These are phyloP conservation scores for Goniozus legneri DNA, from an alignment of 1,140 invertebrate species.

Conservation along the genomic window DNA sequence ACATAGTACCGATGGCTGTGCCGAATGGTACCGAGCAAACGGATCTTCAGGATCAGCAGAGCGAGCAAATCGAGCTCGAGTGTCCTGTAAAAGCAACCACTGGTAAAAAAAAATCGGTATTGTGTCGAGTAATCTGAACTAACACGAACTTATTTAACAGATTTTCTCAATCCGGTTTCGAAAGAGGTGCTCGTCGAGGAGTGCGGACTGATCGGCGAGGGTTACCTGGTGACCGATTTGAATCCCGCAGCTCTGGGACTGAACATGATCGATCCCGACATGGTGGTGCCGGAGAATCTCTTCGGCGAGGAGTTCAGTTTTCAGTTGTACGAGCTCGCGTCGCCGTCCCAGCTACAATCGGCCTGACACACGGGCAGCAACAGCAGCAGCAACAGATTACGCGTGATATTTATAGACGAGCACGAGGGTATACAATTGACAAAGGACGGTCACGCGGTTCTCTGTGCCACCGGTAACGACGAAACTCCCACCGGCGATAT, in stretches of 20 bases:
- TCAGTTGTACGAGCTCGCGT: slow-evolving; percentile 54
- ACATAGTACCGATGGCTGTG: slow-evolving; percentile 48
- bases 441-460: not conserved
- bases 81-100: slow-evolving; percentile 43
- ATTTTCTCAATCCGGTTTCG: slow-evolving; percentile 59
- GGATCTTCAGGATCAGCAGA: slow-evolving; percentile 25
- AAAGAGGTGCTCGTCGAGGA: slow-evolving; percentile 60
- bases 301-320: slow-evolving; percentile 59
- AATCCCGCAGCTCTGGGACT: slow-evolving; percentile 54
- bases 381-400: slow-evolving; percentile 30
- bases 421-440: slow-evolving; percentile 9
- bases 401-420: slow-evolving; percentile 33
- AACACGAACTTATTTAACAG: no score
- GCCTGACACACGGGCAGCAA: slow-evolving; percentile 42
- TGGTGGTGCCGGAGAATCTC: slow-evolving; percentile 51
- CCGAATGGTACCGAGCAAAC: slow-evolving; percentile 25
- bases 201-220: slow-evolving; percentile 54
- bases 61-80: slow-evolving; percentile 21
- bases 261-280: slow-evolving; percentile 54
- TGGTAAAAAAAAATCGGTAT: no score
- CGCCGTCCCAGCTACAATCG: slow-evolving; percentile 48
- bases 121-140: no score
- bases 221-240: slow-evolving; percentile 57
- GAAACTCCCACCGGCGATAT: no score
- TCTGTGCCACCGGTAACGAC: slow-evolving; percentile 3